Evolutionary conservation across 2,797 vertebrate genomes (phyloP).

Genomic region (Vultur gryphus): DNA sequence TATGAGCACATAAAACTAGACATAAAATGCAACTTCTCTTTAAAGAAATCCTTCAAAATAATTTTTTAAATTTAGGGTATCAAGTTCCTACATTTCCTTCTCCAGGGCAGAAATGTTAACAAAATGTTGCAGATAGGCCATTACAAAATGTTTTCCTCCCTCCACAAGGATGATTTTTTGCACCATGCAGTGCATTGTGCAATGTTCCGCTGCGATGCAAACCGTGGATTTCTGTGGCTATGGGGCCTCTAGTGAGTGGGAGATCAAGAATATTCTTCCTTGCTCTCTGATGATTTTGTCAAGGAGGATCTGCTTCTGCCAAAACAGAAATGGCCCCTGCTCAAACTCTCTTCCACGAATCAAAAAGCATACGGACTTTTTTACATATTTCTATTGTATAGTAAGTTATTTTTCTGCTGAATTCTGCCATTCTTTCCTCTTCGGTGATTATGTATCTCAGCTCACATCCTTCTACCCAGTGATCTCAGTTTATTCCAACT

Average conservation of each 20-base stretch:
- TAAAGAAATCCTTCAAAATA: background rate
- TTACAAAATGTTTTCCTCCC: background rate
- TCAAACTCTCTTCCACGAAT: background rate
- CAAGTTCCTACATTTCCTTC: background rate
- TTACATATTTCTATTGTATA: background rate
- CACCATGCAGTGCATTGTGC: background rate
- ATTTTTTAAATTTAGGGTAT: background rate
- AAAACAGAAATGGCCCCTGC: background rate
- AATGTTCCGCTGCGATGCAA: background rate
- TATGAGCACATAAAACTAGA: slow-evolving; percentile 1
- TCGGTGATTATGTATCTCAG: background rate
- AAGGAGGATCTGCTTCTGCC: background rate
- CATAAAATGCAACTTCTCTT: background rate
- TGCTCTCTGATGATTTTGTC: background rate
- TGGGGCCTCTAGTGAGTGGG: background rate
- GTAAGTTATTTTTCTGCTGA: background rate
- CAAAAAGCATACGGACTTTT: background rate
- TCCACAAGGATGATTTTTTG: background rate
- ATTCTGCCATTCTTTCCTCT: background rate
- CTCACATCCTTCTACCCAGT: background rate
- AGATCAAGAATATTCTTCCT: background rate
- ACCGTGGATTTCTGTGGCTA: background rate
- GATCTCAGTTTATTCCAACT: background rate
- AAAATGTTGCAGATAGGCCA: background rate
- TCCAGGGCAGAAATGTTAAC: background rate